Base-by-base conservation (phyloP, 2,888 invertebrate genomes). In the Tetanocera ferruginea region DNA sequence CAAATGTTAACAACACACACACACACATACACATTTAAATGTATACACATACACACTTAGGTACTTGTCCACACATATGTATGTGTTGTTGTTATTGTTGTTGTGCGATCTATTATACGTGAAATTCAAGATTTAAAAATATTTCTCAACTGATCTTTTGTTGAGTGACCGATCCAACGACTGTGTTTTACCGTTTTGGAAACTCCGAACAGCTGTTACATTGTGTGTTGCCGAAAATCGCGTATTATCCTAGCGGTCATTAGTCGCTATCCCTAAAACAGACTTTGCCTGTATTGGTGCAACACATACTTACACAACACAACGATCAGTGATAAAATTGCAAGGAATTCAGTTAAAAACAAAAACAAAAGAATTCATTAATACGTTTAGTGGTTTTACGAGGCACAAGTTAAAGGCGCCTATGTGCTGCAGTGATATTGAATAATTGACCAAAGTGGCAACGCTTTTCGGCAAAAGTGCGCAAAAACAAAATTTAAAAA, bases 1-100 rank as follows among this genome's bases (percentile, higher is more conserved):
- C 83, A 84, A 82, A 82, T 81, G 83, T 83, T 81, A 83, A 83
- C 77, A 77, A 43, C 43, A 49, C 34, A 52, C 31, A 57, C 76
- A 52, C 60, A 76, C 31, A 70, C 25, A 25, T 37, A 17, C 60
- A 70, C 49, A 60, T 64, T 43, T 49, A 57, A 75, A 67, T 75
- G 72, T 73, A 75, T 74, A 69, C 31, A 71, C 37, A 73, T 57
- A 69, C 43, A 72, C 23, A 60, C 51, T 43, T 67, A 76, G 37
- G 51, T 64, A 51, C 6, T 28, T 19, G 49, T 31, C 51, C 23
- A 37, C 52, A 72, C 11, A 76, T 25, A 69, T 19, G 49, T 62
- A 75, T 66, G 49, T 55, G 52, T 67, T 37, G 69, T 69, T n/a
- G 28, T 37, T 37, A 66, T 37, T n/a, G n/a, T 23, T 66, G 66